Evolutionary conservation across 1,140 invertebrate genomes (phyloP), one percentile per base, ranked within the genome.

Genomic region (Chelonus insularis): DNA sequence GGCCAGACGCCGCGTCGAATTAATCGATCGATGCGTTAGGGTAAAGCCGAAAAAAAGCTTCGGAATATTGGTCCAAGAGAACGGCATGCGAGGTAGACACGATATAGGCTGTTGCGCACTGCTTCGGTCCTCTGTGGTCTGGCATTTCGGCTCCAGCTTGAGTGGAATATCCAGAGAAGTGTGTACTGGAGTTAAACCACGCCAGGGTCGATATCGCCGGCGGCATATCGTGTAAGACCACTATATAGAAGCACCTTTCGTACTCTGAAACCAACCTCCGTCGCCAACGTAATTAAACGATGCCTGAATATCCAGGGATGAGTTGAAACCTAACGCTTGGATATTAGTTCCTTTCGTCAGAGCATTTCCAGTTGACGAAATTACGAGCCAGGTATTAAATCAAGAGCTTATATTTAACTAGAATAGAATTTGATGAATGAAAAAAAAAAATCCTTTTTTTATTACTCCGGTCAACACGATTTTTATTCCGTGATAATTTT

Each of bases 11-110:
- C 48, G 14, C 16, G 48, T 51, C 48, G 48, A 51, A 51, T 51
- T 51, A 51, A 51, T 51, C 48, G 48, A 51, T 51, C 48, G 25
- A 51, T 51, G 48, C 25, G 48, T 51, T 51, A 7, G 25, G 29
- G 6, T 14, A 51, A 8, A 48, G 21, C 11, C 11, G 12, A 48
- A 48, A 21, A 21, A 23, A 11, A 21, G 14, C 23, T 8, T 16
- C 11, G 7, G 23, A 12, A 51, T 32, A 34, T 32, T 21, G n/a
- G 48, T 43, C 18, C 29, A 25, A 12, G 9, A 11, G 12, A 37
- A 37, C n/a, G n/a, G 36, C 4, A 12, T 37, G 1, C 4, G 7
- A n/a, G 4, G 9, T 37, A 37, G 4, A n/a, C n/a, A n/a, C 9
- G 36, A 11, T 9, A n/a, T 39, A n/a, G 3, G 7, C 25, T 29